phyloP scores from a whole-genome alignment of 1,140 invertebrate genomes.

The Theocolax elegans region DNA sequence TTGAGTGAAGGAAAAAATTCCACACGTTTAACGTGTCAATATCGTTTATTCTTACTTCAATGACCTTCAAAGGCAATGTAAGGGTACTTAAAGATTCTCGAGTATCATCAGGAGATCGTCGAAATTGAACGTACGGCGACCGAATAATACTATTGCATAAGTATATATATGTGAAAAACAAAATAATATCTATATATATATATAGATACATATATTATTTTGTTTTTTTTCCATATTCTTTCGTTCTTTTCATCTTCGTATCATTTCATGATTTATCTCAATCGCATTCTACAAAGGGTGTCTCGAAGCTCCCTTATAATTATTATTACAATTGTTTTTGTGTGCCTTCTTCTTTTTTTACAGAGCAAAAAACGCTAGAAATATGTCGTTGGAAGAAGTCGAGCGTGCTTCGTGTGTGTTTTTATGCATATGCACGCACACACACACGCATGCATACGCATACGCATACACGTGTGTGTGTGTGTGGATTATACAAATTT shows the following conservation, averaged over 20 bases:
- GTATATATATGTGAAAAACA: too few relatives aligned
- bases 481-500: too few relatives aligned
- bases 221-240: too few relatives aligned
- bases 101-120: constrained; percentile 54
- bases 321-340: not conserved
- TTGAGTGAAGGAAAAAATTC: constrained; percentile 7
- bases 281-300: too few relatives aligned
- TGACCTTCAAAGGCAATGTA: constrained; percentile 54
- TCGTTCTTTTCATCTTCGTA: not conserved
- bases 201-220: too few relatives aligned
- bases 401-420: not conserved
- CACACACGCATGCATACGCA: too few relatives aligned
- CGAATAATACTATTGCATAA: too few relatives aligned
- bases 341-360: too few relatives aligned
- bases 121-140: constrained; percentile 30
- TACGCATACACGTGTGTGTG: too few relatives aligned
- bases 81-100: constrained; percentile 50
- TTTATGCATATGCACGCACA: too few relatives aligned
- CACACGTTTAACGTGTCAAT: constrained; percentile 51
- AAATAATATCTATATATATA: too few relatives aligned
- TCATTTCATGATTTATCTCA: not conserved
- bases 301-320: too few relatives aligned
- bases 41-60: constrained; percentile 58
- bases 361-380: not conserved
- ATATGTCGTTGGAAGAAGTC: not conserved